phyloP scores from a whole-genome alignment of 2,113 vertebrate genomes.

The Apaloderma vittatum region DNA sequence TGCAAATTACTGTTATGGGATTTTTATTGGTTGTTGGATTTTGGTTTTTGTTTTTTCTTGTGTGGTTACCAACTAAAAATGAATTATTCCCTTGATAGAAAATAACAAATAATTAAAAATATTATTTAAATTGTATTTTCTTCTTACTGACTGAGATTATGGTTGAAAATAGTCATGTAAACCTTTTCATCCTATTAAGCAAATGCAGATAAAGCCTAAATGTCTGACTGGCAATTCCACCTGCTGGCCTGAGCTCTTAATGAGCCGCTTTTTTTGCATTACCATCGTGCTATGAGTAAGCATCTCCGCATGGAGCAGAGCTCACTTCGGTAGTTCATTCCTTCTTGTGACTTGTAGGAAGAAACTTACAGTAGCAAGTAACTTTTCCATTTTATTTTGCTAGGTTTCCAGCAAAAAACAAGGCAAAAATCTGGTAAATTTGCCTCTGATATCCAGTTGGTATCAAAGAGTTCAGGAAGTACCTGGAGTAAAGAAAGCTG shows the following conservation, averaged over 20 bases:
- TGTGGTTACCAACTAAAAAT: not conserved
- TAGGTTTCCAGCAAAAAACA: conserved; percentile 80
- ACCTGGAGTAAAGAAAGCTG: conserved; percentile 85
- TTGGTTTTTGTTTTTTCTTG: not conserved
- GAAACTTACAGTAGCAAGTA: not conserved
- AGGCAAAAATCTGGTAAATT: conserved; percentile 65
- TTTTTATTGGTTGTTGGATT: not conserved
- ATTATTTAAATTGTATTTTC: not conserved
- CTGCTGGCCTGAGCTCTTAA: not conserved
- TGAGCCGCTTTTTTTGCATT: not conserved
- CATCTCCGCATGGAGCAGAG: accelerated
- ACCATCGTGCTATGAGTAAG: not conserved
- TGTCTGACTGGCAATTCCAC: not conserved
- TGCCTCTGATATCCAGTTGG: conserved; percentile 90
- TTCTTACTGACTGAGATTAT: not conserved
- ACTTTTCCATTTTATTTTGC: not conserved
- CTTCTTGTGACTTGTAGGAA: not conserved
- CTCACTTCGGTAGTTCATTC: not conserved
- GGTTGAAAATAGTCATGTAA: not conserved
- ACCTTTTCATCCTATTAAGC: not conserved
- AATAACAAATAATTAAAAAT: not conserved
- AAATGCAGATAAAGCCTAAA: not conserved
- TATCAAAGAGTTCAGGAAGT: conserved; percentile 89
- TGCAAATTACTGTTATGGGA: not conserved
- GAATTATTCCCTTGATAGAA: not conserved